Percentiles rank a stretch among this genome's conserved stretches.
Evolutionary conservation across 2,113 vertebrate genomes (phyloP).

Genomic region (Perccottus glenii): DNA sequence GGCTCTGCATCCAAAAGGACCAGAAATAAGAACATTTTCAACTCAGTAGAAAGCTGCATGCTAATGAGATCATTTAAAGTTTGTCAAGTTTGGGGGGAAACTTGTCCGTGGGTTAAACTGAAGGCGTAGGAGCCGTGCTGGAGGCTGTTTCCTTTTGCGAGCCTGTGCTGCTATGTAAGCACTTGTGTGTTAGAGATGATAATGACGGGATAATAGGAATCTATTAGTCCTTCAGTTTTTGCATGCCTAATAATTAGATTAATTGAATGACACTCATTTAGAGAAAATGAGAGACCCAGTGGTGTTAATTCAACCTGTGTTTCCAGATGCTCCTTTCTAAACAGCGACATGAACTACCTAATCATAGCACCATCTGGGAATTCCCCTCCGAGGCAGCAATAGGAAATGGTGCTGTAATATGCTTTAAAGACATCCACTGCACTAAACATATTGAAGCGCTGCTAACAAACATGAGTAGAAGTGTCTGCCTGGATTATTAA

Average conservation of each 20-base stretch:
- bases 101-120: conserved; percentile 29
- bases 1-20: conserved; percentile 60
- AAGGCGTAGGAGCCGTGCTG: conserved; percentile 20
- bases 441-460: conserved; percentile 66
- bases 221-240: conserved; percentile 76
- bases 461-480: conserved; percentile 66
- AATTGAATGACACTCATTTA: conserved; percentile 82
- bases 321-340: conserved; percentile 80
- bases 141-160: conserved; percentile 40
- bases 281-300: conserved; percentile 73
- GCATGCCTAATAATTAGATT: conserved; percentile 80
- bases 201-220: conserved; percentile 76
- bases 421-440: conserved; percentile 67
- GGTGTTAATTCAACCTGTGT: conserved; percentile 79
- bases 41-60: conserved; percentile 58
- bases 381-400: conserved; percentile 73
- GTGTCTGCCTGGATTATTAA: conserved; percentile 78
- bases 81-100: conserved; percentile 46
- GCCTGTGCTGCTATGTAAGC: conserved; percentile 60
- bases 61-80: conserved; percentile 63
- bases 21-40: conserved; percentile 42
- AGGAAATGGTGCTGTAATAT: conserved; percentile 63
- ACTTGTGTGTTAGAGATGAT: conserved; percentile 69
- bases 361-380: conserved; percentile 78
- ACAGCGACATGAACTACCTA: conserved; percentile 77